Base-by-base conservation (phyloP, 2,888 invertebrate species). In the Macrophya annulata region DNA sequence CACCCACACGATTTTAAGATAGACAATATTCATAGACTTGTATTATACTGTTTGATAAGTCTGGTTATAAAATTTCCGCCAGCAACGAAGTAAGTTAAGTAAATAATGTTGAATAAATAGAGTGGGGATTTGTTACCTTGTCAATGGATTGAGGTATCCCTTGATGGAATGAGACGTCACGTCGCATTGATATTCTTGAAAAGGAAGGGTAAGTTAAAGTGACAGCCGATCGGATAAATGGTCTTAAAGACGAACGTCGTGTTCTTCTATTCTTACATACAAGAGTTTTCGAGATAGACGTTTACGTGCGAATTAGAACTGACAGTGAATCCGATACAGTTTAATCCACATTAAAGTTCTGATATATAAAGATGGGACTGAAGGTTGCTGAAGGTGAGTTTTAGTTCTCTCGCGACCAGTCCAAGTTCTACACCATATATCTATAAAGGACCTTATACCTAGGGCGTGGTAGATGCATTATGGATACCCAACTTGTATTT, bases 391-490 rank as follows among this genome's bases (percentile, higher is more conserved):
- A 74, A 45, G 72, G 21, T 45, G 72, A 21, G 25, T n/a, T 4
- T 45, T 12, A 8, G 45, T 43, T 45, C 25, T 10, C 43, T 43
- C 17, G 43, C 37, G 72, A 71, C 72, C 72, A 74, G 72, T 74
- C 72, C 45, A 10, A 55, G 17, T 21, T 81, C 59, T 40, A 59
- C 21, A 40, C 40, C 25, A 37, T 40, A 17, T 37, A 62, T 81
- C 81, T 17, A 8, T n/a, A n/a, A n/a, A 17, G n/a, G 17, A 51
- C 59, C 86, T 3, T 31, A 31, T 31, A 85, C 86, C 86, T 71
- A 87, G 87, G 88, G 88, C 88, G 89, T 88, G 89, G 89, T 87
- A 86, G 87, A 88, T 89, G 88, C 88, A 88, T 89, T 89, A 88
- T 88, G 88, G 87, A 88, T 88, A 87, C 87, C 86, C 87, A 87